Evolutionary conservation across 2,797 vertebrate genomes (phyloP).

Genomic region (Anas georgica): DNA sequence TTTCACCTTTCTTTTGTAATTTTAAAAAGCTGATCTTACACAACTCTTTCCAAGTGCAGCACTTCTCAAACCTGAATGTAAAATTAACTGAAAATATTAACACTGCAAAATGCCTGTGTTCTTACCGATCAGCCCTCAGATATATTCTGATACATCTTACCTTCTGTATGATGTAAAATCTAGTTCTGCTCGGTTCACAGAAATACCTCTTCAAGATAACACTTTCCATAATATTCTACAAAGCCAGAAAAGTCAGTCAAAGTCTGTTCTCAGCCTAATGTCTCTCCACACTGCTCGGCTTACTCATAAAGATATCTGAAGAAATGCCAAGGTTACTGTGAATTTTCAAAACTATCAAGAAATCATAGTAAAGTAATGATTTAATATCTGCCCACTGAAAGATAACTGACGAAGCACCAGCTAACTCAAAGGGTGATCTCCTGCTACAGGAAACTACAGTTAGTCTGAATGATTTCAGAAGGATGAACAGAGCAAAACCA

Average conservation of each 20-base stretch:
- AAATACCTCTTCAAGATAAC: constrained; percentile 16
- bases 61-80: constrained; percentile 57
- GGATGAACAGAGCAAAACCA: neutral
- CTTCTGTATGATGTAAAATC: neutral
- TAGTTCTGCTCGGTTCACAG: constrained; percentile 29
- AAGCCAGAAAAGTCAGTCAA: constrained; percentile 19
- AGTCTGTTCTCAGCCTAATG: constrained; percentile 3
- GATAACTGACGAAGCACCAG: neutral
- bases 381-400: constrained; percentile 10
- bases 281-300: constrained; percentile 29
- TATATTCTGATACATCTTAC: neutral
- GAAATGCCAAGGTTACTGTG: neutral
- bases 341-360: neutral
- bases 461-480: neutral
- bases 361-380: neutral
- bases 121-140: constrained; percentile 36
- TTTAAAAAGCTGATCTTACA: constrained; percentile 35
- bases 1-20: constrained; percentile 46
- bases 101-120: constrained; percentile 19
- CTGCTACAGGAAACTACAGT: neutral
- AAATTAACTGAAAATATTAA: constrained; percentile 56
- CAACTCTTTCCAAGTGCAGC: constrained; percentile 40
- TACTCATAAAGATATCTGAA: constrained; percentile 9
- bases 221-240: constrained; percentile 20
- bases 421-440: neutral